Conservation (phyloP, 2,888 invertebrate genomes). For the Cybosia mesomella region DNA sequence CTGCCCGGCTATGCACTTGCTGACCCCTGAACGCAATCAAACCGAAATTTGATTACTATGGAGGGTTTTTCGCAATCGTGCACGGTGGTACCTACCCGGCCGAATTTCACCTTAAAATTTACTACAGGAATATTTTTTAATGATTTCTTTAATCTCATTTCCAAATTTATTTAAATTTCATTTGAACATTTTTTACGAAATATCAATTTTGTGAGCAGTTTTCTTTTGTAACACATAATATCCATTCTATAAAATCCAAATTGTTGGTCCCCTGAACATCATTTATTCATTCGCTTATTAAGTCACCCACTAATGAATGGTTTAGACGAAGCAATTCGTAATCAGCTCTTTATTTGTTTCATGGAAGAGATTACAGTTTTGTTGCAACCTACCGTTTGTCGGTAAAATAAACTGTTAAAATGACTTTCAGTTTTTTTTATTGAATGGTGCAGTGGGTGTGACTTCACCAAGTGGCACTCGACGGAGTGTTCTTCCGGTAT, state of each 20-base stretch:
- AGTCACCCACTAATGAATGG: slow-evolving; percentile 54
- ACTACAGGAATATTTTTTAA: too few relatives aligned
- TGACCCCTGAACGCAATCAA: too few relatives aligned
- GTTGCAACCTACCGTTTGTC: slow-evolving; percentile 19
- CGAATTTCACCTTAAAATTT: too few relatives aligned
- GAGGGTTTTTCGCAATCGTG: too few relatives aligned
- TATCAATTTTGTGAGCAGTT: neutral
- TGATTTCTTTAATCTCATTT: neutral
- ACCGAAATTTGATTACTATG: too few relatives aligned
- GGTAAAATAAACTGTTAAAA: slow-evolving; percentile 15
- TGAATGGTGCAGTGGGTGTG: neutral
- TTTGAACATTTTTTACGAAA: too few relatives aligned
- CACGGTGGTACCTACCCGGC: too few relatives aligned
- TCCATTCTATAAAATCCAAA: neutral
- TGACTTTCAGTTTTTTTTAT: slow-evolving; percentile 3
- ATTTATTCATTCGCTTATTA: slow-evolving; percentile 56
- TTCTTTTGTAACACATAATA: neutral
- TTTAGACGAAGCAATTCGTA: slow-evolving; percentile 46
- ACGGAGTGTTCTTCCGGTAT: neutral
- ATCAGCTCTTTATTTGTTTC: slow-evolving; percentile 36
- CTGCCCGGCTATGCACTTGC: too few relatives aligned
- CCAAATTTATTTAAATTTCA: too few relatives aligned
- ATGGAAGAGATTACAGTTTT: slow-evolving; percentile 8
- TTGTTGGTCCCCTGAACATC: slow-evolving; percentile 35
- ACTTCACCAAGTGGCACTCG: neutral